Evolutionary conservation across 2,888 invertebrate genomes (phyloP).

Genomic region (Neelides folsomi): DNA sequence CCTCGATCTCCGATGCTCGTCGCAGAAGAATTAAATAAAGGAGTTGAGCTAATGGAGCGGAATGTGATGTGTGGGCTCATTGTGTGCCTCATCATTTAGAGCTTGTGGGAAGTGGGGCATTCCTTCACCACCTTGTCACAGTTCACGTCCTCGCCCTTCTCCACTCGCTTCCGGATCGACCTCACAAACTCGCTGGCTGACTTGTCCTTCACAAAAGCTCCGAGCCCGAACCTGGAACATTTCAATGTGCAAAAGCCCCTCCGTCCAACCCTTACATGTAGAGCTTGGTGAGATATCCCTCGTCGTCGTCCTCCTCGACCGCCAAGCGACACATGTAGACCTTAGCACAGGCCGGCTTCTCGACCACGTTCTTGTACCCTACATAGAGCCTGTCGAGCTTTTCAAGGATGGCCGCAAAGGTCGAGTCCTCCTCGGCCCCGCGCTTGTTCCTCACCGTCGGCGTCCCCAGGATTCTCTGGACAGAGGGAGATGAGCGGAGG

Average conservation of each 20-base stretch:
- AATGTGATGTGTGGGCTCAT: too few relatives aligned
- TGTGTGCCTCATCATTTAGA: too few relatives aligned
- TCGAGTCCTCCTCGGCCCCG: slow-evolving; percentile 17
- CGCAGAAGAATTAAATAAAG: too few relatives aligned
- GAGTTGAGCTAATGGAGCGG: too few relatives aligned
- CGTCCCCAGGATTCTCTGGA: slow-evolving; percentile 32
- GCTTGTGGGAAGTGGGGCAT: slow-evolving; percentile 5
- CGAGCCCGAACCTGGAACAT: slow-evolving; percentile 26
- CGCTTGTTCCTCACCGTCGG: slow-evolving; percentile 27
- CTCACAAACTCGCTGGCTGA: slow-evolving; percentile 18
- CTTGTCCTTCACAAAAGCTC: slow-evolving; percentile 25
- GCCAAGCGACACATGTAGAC: slow-evolving; percentile 30
- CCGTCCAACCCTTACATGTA: slow-evolving; percentile 26
- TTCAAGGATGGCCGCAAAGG: slow-evolving; percentile 27
- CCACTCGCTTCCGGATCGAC: slow-evolving; percentile 23
- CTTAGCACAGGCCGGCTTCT: slow-evolving; percentile 26
- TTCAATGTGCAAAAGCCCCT: neutral
- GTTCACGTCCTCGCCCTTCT: slow-evolving; percentile 29
- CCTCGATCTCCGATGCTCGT: too few relatives aligned
- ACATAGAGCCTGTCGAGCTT: slow-evolving; percentile 29
- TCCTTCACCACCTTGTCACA: slow-evolving; percentile 27
- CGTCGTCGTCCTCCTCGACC: slow-evolving; percentile 20
- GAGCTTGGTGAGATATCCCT: slow-evolving; percentile 21
- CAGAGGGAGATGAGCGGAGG: neutral
- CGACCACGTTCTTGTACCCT: slow-evolving; percentile 24